These are phyloP conservation scores for Carettochelys insculpta DNA, from an alignment of 2,113 vertebrate species.

Conservation along the genomic window DNA sequence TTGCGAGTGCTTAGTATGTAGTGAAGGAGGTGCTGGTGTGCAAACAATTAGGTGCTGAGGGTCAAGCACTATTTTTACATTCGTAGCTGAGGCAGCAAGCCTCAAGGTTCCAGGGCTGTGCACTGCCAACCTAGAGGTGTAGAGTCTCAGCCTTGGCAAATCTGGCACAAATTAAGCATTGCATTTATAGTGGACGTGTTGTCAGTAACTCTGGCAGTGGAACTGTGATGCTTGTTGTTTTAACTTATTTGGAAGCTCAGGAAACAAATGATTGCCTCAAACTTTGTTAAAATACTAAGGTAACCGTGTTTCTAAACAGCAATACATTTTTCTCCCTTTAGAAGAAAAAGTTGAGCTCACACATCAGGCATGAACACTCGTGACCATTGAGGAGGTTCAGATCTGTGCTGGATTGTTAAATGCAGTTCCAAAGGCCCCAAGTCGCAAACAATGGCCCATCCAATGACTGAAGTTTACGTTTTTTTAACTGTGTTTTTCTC, in stretches of 20 bases:
- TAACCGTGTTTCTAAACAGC: not conserved
- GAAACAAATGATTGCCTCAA: not conserved
- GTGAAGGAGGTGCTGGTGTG: too few species aligned
- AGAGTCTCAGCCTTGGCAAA: too few species aligned
- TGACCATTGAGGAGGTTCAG: not conserved
- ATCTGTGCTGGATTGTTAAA: slow-evolving; percentile 34
- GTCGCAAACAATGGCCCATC: slow-evolving; percentile 41
- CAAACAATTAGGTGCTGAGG: too few species aligned
- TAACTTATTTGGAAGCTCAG: slow-evolving; percentile 24
- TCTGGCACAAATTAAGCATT: too few species aligned
- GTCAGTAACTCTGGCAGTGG: not conserved
- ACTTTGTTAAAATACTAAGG: not conserved
- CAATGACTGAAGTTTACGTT: slow-evolving; percentile 49
- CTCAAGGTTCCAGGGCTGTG: too few species aligned
- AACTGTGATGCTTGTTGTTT: not conserved
- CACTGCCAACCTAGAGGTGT: too few species aligned
- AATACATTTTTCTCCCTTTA: not conserved
- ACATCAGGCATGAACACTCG: not conserved
- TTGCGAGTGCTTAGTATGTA: not conserved
- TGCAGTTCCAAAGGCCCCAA: slow-evolving; percentile 28
- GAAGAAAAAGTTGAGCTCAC: not conserved
- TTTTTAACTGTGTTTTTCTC: slow-evolving; percentile 28
- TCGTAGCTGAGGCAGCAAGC: too few species aligned
- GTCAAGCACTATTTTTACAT: too few species aligned
- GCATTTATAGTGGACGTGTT: not conserved